Evolutionary conservation across 2,797 vertebrate species (phyloP), one percentile per base, ranked within the genome.

Genomic region (Sylvia borin): DNA sequence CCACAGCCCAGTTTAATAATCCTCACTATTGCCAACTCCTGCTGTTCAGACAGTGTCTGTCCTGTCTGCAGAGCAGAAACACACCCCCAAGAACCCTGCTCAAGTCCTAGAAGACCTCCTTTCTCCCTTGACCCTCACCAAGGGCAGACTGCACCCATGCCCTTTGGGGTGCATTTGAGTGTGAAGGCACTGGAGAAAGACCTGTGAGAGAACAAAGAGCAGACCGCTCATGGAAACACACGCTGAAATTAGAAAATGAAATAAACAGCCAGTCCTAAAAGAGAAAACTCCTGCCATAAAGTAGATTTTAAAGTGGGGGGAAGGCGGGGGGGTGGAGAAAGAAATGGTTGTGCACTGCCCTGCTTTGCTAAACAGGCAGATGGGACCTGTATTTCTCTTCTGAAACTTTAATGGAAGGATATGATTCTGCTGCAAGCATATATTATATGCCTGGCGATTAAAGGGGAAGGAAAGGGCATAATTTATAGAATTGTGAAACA

Each of bases 331-430:
- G 25, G 17, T 19, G 26, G 20, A 61, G 47, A 31, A 48, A 92
- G 26, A 50, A 86, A 70, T 0, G 7, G 62, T 36, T 3, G 4
- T 64, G 72, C 79, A 77, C 80, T 88, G 76, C 74, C 81, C 53
- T 85, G 85, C 66, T 90, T 93, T 96, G 93, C 95, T 95, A 95
- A 95, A 92, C 90, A 92, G 79, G 87, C 94, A 94, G 85, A 94
- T 73, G 58, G 83, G 93, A 70, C 91, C 91, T 85, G 74, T 93
- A 88, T 85, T 90, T 96, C 82, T 90, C 55, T 89, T 91, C 82
- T 91, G 93, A 97, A 96, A 93, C 78, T 95, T 87, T 92, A 95
- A 95, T 89, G 78, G 82, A 86, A 86, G 85, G 74, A 80, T 72
- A 84, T 85, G 95, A 88, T 92, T 97, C 88, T 88, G 66, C 82